Conservation (phyloP, 2,113 vertebrate species). For the Dunckerocampus dactyliophorus region DNA sequence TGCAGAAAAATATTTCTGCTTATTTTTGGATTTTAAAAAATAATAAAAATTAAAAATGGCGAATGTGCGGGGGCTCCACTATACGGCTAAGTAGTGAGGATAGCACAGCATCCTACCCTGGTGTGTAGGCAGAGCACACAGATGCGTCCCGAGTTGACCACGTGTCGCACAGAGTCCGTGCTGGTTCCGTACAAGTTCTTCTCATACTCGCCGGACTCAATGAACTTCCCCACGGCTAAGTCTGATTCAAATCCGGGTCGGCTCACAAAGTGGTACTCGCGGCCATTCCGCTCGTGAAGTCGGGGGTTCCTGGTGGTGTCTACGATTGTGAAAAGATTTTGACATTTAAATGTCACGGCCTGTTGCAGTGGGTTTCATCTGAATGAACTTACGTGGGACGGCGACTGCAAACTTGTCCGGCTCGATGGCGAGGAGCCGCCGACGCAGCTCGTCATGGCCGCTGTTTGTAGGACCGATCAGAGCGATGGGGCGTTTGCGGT, state of each 20-base stretch:
- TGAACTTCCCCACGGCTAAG: conserved; percentile 83
- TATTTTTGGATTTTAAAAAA: too few relatives aligned
- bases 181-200: conserved; percentile 94
- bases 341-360: neutral
- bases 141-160: conserved; percentile 90
- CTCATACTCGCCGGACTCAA: conserved; percentile 91
- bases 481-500: conserved; percentile 87
- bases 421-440: conserved; percentile 83
- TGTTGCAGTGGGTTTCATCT: neutral
- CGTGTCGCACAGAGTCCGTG: conserved; percentile 87
- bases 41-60: too few relatives aligned
- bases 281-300: conserved; percentile 85
- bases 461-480: conserved; percentile 89
- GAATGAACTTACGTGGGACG: conserved; percentile 81
- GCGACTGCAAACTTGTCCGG: conserved; percentile 86
- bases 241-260: conserved; percentile 84
- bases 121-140: conserved; percentile 90
- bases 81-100: neutral
- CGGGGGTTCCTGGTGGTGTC: conserved; percentile 87
- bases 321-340: conserved; percentile 39
- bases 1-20: too few relatives aligned
- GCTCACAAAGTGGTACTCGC: conserved; percentile 91
- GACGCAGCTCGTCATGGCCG: conserved; percentile 87
- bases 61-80: too few relatives aligned
- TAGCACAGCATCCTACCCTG: conserved; percentile 72